Evolutionary conservation across 1,140 invertebrate species (phyloP), one percentile per base, ranked within the genome.

Genomic region (Drosophila pallidifrons): DNA sequence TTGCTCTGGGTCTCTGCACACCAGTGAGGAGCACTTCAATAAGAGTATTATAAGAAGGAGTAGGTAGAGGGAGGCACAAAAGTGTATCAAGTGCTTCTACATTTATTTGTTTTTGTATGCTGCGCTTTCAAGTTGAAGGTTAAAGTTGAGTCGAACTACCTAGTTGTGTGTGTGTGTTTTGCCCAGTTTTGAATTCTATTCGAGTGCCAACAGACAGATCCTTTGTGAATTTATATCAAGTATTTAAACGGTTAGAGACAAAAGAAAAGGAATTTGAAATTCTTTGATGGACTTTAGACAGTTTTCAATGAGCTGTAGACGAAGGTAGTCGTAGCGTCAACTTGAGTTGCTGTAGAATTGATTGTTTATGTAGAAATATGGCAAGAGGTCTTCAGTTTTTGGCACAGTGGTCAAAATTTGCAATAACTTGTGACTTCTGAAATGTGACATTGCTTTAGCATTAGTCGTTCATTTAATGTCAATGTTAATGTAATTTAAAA

Each of bases 71-170:
- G 57, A 46, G 46, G 38, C 15, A 52, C 54, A 59, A 74, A 83
- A 81, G 78, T 85, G 82, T 86, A 87, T 87, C 83, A 88, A 87
- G 83, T 83, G 83, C 79, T 83, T 83, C 76, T 52, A 25, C 54
- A 51, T 68, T 63, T 70, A 47, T 63, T 55, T 68, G 38, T 65
- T 70, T 46, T 38, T 38, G 10, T 72, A 51, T 75, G 68, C 59
- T 79, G 73, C 63, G 51, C 60, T 79, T 57, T 63, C 77, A 88
- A 80, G 70, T 88, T 88, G 83, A 87, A 87, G 83, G 83, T 88
- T 87, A 88, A 88, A 87, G 82, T 87, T 87, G 82, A 87, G 46
- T 32, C 35, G 4, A 13, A 5, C 55, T 70, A 51, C 16, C 38
- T 60, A 35, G 35, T 52, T 16, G 16, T 57, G 15, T 57, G 52